phyloP scores from a whole-genome alignment of 2,888 invertebrate genomes.

The Anorthoa munda region DNA sequence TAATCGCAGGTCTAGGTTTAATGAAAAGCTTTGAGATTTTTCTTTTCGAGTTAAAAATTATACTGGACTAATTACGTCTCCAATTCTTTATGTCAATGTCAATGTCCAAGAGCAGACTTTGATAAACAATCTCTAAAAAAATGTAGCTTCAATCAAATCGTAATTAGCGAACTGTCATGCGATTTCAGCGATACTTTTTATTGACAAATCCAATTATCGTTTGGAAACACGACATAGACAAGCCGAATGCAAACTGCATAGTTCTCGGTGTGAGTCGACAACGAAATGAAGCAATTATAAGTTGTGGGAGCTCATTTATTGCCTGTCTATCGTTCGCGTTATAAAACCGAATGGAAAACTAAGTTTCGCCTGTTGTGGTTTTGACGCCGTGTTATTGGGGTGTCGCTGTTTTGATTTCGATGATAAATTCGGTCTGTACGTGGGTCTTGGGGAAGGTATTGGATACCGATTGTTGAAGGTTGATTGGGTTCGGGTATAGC shows the following conservation, averaged over 20 bases:
- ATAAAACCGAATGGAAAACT: constrained; percentile 87
- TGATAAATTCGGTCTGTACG: constrained; percentile 63
- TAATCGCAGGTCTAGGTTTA: constrained; percentile 40
- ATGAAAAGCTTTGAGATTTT: constrained; percentile 47
- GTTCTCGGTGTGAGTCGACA: constrained; percentile 75
- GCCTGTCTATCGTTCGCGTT: constrained; percentile 88
- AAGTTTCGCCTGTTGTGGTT: constrained; percentile 82
- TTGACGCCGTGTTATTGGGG: constrained; percentile 75
- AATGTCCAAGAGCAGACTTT: not conserved
- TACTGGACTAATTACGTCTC: constrained; percentile 13
- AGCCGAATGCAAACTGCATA: constrained; percentile 78
- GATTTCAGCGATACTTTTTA: constrained; percentile 58
- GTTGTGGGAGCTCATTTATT: constrained; percentile 89
- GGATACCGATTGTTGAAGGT: constrained; percentile 63
- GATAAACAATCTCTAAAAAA: constrained; percentile 1
- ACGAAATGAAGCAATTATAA: constrained; percentile 90
- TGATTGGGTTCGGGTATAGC: constrained; percentile 44
- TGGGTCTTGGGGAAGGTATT: constrained; percentile 57
- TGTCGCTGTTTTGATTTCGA: constrained; percentile 72
- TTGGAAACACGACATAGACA: constrained; percentile 74
- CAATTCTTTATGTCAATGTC: constrained; percentile 10
- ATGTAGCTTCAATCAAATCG: not conserved
- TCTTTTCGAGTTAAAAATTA: constrained; percentile 29
- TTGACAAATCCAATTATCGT: constrained; percentile 68
- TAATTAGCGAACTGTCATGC: constrained; percentile 32